Conservation (phyloP, 2,888 invertebrate species). For the Drosophila kuntzei region DNA sequence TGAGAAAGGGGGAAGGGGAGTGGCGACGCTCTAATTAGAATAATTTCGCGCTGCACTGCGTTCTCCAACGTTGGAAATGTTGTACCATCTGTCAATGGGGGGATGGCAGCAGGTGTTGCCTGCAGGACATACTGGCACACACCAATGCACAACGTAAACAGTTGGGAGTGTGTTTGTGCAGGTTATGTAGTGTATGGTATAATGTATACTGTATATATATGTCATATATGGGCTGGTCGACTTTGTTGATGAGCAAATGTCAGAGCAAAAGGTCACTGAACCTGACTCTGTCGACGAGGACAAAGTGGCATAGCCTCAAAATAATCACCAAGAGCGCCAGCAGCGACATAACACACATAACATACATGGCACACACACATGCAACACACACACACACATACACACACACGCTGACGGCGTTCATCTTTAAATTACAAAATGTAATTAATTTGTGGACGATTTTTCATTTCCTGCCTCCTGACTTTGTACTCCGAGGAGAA, state of each 20-base stretch:
- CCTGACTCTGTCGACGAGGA: constrained; percentile 40
- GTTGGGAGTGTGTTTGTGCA: constrained; percentile 7
- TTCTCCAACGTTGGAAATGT: constrained; percentile 59
- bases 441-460: constrained; percentile 69
- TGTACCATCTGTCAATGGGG: constrained; percentile 56
- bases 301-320: constrained; percentile 54
- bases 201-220: not conserved
- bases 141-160: constrained; percentile 39
- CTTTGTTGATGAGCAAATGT: constrained; percentile 65
- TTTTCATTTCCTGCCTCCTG: constrained; percentile 60
- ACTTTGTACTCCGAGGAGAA: constrained; percentile 47
- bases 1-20: not conserved
- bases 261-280: constrained; percentile 70
- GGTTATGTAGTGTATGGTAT: not conserved
- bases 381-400: constrained; percentile 7
- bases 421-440: constrained; percentile 67
- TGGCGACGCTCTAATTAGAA: constrained; percentile 66
- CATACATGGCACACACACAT: constrained; percentile 12
- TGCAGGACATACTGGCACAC: constrained; percentile 56
- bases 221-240: constrained; percentile 39
- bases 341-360: constrained; percentile 34
- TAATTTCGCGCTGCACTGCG: constrained; percentile 78
- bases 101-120: constrained; percentile 51
- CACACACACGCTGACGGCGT: constrained; percentile 20
- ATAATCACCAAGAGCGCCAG: constrained; percentile 52